Base-by-base conservation (phyloP, 2,113 vertebrate species). In the Prunella himalayana region DNA sequence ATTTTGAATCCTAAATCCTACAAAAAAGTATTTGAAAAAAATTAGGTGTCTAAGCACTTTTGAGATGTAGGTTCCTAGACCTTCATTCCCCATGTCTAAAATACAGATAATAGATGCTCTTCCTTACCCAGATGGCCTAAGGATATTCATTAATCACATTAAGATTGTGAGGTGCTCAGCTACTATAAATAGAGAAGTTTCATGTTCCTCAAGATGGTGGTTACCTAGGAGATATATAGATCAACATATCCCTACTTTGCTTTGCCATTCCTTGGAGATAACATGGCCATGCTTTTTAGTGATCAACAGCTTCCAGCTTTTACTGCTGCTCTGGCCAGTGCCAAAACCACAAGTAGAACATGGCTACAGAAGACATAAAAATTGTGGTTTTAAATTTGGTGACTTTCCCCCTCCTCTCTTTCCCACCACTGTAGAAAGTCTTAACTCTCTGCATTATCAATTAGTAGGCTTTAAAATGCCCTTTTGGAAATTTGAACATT, bases 101-200 rank as follows among this genome's bases (percentile, higher is more conserved):
- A 90, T 75, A 66, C 11, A 82, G 63, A 86, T 92, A 96, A 90
- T 75, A 78, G 63, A 80, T 83, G 41, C 8, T 85, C 19, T 92
- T 85, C 30, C 54, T 95, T 77, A 88, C 39, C 30, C 35, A 82
- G 66, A 85, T 92, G 90, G 78, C 93, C 84, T 93, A 80, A 93
- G 71, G 84, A 86, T 90, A 93, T 92, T 93, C 79, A 96, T 96
- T 93, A 94, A 92, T 94, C 90, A 93, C 60, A 91, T 86, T 82
- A 93, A 94, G 78, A 88, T 63, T 96, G 79, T 64, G 75, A 95
- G 94, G 79, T 91, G 81, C 33, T 87, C 65, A 69, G 37, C 50
- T 91, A 25, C 87, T 89, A 95, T 79, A 93, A 86, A 95, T 56
- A 95, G 87, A 13, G 0, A 28, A 82, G 68, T 69, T 90, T 61